Conservation (phyloP, 2,888 invertebrate genomes). For the Erpobdella octoculata region DNA sequence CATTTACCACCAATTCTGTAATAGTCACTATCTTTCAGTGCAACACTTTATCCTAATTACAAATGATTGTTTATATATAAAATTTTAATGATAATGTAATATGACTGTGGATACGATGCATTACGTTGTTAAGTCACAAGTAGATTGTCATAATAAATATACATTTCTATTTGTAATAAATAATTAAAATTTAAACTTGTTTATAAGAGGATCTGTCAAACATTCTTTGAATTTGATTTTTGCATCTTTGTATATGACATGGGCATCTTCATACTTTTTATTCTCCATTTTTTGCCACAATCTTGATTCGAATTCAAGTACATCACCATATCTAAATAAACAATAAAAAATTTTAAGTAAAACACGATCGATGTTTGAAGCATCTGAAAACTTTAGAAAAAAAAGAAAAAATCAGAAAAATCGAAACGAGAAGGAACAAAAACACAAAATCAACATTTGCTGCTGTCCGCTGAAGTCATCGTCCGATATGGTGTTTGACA, state of each 20-base stretch:
- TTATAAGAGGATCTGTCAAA: neutral
- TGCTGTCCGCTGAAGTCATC: slow-evolving; percentile 41
- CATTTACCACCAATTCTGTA: no score
- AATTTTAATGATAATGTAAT: no score
- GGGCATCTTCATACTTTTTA: slow-evolving; percentile 46
- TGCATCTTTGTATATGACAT: slow-evolving; percentile 41
- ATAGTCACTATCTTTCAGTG: neutral
- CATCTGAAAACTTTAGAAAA: slow-evolving; percentile 47
- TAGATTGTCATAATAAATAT: neutral
- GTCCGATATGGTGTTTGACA: slow-evolving; percentile 45
- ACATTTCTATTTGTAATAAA: neutral
- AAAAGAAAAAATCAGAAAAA: neutral
- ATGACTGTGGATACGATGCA: no score
- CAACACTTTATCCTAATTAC: no score
- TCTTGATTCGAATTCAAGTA: slow-evolving; percentile 47
- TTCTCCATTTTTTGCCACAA: slow-evolving; percentile 45
- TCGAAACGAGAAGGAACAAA: neutral
- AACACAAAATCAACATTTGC: slow-evolving; percentile 27
- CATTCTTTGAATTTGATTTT: slow-evolving; percentile 22
- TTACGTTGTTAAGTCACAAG: slow-evolving; percentile 4
- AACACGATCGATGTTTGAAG: slow-evolving; percentile 53
- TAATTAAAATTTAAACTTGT: neutral
- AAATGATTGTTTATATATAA: neutral
- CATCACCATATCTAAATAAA: slow-evolving; percentile 43
- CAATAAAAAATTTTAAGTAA: slow-evolving; percentile 43